Evolutionary conservation across 2,888 invertebrate genomes (phyloP).

Genomic region (Sussaba pulchella): DNA sequence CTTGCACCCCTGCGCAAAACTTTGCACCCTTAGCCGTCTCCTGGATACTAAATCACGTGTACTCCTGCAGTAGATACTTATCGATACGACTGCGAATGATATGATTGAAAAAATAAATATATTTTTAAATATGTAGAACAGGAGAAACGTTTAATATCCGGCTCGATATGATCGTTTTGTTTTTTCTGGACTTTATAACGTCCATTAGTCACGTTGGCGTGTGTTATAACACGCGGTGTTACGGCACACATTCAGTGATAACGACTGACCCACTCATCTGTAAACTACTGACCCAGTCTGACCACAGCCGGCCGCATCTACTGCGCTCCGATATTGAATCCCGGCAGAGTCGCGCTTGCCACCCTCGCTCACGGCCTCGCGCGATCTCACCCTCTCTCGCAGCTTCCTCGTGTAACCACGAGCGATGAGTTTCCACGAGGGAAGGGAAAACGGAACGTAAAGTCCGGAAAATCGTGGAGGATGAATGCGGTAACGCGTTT

Average conservation of each 20-base stretch:
- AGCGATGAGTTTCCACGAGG: not conserved
- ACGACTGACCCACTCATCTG: slow-evolving; percentile 62
- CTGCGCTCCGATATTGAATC: slow-evolving; percentile 55
- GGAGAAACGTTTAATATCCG: slow-evolving; percentile 27
- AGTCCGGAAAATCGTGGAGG: slow-evolving; percentile 23
- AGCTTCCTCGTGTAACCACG: not conserved
- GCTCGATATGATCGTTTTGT: slow-evolving; percentile 10
- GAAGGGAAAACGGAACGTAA: not conserved
- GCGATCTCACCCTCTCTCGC: not conserved
- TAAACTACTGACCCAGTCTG: slow-evolving; percentile 67
- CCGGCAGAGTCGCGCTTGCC: slow-evolving; percentile 36
- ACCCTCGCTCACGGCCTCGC: slow-evolving; percentile 24
- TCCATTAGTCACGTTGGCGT: slow-evolving; percentile 43
- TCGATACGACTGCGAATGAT: no score
- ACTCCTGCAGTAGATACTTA: no score
- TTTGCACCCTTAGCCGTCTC: no score
- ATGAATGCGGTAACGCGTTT: slow-evolving; percentile 7
- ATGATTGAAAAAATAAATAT: not conserved
- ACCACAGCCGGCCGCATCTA: slow-evolving; percentile 60
- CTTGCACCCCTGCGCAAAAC: no score
- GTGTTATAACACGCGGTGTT: slow-evolving; percentile 7
- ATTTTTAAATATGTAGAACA: slow-evolving; percentile 8
- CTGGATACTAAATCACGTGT: not conserved
- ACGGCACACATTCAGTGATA: slow-evolving; percentile 37
- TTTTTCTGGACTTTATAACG: slow-evolving; percentile 24